Evolutionary conservation across 2,888 invertebrate species (phyloP), one percentile per base, ranked within the genome.

Genomic region (Conistra vaccinii): DNA sequence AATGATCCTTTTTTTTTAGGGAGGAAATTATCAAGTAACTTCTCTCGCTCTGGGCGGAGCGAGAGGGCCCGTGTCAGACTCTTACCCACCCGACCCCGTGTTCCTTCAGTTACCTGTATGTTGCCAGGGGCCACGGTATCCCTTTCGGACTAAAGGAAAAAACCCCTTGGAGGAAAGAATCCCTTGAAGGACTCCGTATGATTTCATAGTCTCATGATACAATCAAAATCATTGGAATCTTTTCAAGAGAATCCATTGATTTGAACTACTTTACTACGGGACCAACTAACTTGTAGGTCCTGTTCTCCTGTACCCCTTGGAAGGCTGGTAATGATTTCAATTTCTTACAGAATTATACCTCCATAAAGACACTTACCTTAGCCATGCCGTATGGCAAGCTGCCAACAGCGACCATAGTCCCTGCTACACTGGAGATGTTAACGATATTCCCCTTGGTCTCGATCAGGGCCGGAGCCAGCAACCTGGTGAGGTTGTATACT

Each of bases 301-400:
- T n/a, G n/a, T n/a, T n/a, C n/a, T n/a, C n/a, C n/a, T n/a, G n/a
- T 55, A 55, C 26, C 57, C 3, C 7, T 57, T 20, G 17, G 3
- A 29, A 9, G 51, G 1, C 51, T 51, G 51, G 51, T 23, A 9
- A 51, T 51, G n/a, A 53, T n/a, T n/a, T 51, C 9, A n/a, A n/a
- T 12, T 53, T 53, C 10, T n/a, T 53, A 53, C 53, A n/a, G 10
- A 53, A n/a, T n/a, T 53, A n/a, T n/a, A 53, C n/a, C n/a, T 53
- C 23, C 4, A 53, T 4, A n/a, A n/a, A 53, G n/a, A 53, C 12
- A n/a, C 53, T 53, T n/a, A 53, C 97, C 96, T 99, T 99, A 5
- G 99, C 98, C 96, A 99, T 98, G 85, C 97, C 97, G 91, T 99
- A 99, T 0, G 99, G 98, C 80, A 99, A 92, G 12, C 98, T 97